These are phyloP conservation scores for Martes martes DNA, from an alignment of 2,113 vertebrate genomes.

Conservation along the genomic window DNA sequence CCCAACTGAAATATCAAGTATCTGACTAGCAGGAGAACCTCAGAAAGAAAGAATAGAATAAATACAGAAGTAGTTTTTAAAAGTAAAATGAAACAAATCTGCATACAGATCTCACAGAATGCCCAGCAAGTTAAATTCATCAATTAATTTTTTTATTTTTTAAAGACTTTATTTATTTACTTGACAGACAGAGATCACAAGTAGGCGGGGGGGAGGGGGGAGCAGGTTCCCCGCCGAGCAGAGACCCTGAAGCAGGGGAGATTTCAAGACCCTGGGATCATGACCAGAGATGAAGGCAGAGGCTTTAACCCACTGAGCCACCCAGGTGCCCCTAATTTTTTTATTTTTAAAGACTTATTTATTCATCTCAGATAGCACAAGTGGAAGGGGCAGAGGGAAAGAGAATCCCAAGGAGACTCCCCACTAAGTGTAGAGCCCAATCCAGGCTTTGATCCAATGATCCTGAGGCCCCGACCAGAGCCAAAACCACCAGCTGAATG, in stretches of 20 bases:
- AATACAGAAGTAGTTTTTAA: background rate
- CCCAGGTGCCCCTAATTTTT: background rate
- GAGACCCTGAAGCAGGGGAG: no score
- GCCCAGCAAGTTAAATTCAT: background rate
- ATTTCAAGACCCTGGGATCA: no score
- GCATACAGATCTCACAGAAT: background rate
- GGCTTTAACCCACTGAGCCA: no score
- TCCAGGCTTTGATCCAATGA: background rate
- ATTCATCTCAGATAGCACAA: background rate
- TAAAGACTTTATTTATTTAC: background rate
- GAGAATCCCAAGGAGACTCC: background rate
- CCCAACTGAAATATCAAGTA: background rate
- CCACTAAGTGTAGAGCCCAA: background rate
- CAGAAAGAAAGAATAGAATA: background rate
- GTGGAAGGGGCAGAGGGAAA: background rate
- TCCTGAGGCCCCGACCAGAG: background rate
- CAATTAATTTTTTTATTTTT: background rate
- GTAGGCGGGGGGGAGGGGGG: background rate
- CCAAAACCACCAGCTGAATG: background rate
- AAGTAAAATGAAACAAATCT: constrained; percentile 17
- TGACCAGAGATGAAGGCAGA: no score
- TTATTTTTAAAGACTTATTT: background rate
- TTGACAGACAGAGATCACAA: background rate
- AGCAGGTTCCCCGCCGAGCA: no score
- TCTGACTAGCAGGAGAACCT: background rate